These are phyloP conservation scores for Papilio xuthus DNA, from an alignment of 1,140 invertebrate genomes.

Conservation along the genomic window DNA sequence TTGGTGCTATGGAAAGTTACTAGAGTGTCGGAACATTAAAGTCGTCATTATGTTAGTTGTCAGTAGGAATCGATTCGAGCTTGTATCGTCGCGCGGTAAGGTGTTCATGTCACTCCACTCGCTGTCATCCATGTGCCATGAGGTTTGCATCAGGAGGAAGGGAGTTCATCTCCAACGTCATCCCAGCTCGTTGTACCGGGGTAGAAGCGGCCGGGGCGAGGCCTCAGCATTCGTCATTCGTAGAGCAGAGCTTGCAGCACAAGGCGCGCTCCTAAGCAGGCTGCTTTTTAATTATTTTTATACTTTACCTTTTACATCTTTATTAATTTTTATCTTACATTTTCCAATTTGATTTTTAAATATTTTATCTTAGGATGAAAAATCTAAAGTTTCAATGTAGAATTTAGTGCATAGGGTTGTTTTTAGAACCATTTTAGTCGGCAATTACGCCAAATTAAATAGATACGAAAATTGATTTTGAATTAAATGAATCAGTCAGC, in stretches of 20 bases:
- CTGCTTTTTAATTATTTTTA: slow-evolving; percentile 48
- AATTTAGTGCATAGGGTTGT: background rate
- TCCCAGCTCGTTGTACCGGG: slow-evolving; percentile 66
- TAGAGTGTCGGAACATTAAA: slow-evolving; percentile 37
- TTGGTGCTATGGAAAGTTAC: slow-evolving; percentile 69
- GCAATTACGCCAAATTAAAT: slow-evolving; percentile 19
- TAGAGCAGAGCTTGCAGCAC: slow-evolving; percentile 74
- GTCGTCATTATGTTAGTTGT: slow-evolving; percentile 36
- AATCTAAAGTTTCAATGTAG: slow-evolving; percentile 7
- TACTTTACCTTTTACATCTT: slow-evolving; percentile 21
- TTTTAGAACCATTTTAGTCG: slow-evolving; percentile 2
- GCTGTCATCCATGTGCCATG: slow-evolving; percentile 76
- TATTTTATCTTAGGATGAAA: slow-evolving; percentile 2
- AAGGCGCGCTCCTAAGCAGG: slow-evolving; percentile 69
- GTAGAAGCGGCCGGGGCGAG: slow-evolving; percentile 48
- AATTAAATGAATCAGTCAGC: slow-evolving; percentile 61
- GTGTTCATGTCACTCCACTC: slow-evolving; percentile 55
- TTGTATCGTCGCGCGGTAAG: slow-evolving; percentile 55
- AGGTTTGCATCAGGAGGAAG: slow-evolving; percentile 54
- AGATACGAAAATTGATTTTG: slow-evolving; percentile 1
- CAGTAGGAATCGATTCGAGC: slow-evolving; percentile 62
- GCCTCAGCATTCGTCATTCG: slow-evolving; percentile 62
- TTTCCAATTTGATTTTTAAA: slow-evolving; percentile 11
- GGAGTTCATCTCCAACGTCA: slow-evolving; percentile 48
- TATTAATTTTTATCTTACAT: slow-evolving; percentile 17